Evolutionary conservation across 2,888 invertebrate genomes (phyloP).

Genomic region (Lepidocyrtoides sp.): DNA sequence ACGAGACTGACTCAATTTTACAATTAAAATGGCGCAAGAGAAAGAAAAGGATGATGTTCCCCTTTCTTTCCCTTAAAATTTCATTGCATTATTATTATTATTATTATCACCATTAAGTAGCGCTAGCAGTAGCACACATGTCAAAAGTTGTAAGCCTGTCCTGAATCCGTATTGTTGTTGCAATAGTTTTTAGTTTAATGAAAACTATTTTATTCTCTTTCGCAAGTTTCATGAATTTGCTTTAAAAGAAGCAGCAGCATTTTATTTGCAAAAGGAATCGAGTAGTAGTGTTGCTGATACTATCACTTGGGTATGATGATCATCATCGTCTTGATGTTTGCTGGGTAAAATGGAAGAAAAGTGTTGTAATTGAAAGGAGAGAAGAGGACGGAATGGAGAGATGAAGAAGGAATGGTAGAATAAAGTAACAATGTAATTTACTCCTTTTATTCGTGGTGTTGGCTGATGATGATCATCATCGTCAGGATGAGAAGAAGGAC

Average conservation of each 20-base stretch:
- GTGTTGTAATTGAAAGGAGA: conserved; percentile 51
- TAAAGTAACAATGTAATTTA: conserved; percentile 59
- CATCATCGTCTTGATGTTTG: not conserved
- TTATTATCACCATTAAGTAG: not conserved
- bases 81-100: not conserved
- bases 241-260: too few relatives aligned
- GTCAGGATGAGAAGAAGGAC: not conserved
- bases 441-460: conserved; percentile 44
- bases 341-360: conserved; percentile 49
- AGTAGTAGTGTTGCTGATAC: too few relatives aligned
- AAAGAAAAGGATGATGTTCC: conserved; percentile 9
- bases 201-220: too few relatives aligned
- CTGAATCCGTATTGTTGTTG: too few relatives aligned
- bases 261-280: too few relatives aligned
- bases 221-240: too few relatives aligned
- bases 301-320: conserved; percentile 18
- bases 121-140: too few relatives aligned
- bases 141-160: too few relatives aligned
- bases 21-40: conserved; percentile 41
- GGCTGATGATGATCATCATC: not conserved
- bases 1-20: conserved; percentile 39
- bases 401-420: too few relatives aligned
- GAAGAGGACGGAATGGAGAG: conserved; percentile 38
- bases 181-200: too few relatives aligned
- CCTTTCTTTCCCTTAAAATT: not conserved